These are phyloP conservation scores for Poeciliopsis occidentalis DNA, from an alignment of 2,113 vertebrate species.

Conservation along the genomic window DNA sequence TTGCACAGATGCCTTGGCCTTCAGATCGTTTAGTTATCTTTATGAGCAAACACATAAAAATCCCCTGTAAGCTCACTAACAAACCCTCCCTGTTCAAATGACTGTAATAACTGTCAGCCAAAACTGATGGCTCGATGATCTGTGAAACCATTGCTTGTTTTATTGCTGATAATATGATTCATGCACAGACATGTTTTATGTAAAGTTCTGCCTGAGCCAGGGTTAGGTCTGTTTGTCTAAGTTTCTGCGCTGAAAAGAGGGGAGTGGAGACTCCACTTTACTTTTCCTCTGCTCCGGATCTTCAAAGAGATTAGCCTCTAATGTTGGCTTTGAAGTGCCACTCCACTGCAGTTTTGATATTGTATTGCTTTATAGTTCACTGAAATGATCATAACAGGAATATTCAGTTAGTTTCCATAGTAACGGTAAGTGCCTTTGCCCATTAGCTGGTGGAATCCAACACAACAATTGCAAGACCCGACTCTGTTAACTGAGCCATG, in stretches of 20 bases:
- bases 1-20: slow-evolving; percentile 10
- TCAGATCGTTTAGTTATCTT: slow-evolving; percentile 45
- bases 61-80: slow-evolving; percentile 4
- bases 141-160: slow-evolving; percentile 53
- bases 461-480: too few relatives aligned
- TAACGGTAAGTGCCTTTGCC: neutral
- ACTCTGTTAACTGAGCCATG: too few relatives aligned
- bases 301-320: slow-evolving; percentile 52
- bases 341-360: slow-evolving; percentile 27
- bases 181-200: slow-evolving; percentile 43
- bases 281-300: slow-evolving; percentile 40
- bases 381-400: neutral
- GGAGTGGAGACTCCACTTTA: slow-evolving; percentile 7
- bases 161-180: slow-evolving; percentile 53
- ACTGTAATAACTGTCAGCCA: slow-evolving; percentile 49
- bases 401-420: neutral
- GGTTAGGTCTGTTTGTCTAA: slow-evolving; percentile 35
- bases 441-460: neutral
- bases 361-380: neutral
- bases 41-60: slow-evolving; percentile 31
- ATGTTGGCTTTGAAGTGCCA: slow-evolving; percentile 25
- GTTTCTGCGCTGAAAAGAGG: slow-evolving; percentile 7
- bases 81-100: slow-evolving; percentile 33
- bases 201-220: slow-evolving; percentile 23
- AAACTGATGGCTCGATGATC: slow-evolving; percentile 54